phyloP scores from a whole-genome alignment of 2,888 invertebrate genomes.

The Eilema griseolum region DNA sequence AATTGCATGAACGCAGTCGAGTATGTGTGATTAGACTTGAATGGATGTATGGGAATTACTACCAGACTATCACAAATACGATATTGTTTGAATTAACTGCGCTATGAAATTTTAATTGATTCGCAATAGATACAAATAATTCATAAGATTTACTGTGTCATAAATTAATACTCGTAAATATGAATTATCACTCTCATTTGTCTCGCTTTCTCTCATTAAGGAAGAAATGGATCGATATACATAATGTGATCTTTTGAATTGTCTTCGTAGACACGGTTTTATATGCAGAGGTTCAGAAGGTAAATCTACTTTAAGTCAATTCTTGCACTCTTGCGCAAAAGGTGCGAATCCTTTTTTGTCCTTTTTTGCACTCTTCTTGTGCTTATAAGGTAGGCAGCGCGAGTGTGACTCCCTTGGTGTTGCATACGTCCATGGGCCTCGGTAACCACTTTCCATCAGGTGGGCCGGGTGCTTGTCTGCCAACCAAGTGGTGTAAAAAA shows the following conservation, averaged over 20 bases:
- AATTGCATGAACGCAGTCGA: neutral
- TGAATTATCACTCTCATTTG: neutral
- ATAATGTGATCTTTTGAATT: neutral
- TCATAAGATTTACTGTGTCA: neutral
- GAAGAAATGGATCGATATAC: neutral
- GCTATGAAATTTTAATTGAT: constrained; percentile 26
- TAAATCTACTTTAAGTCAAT: too few species aligned
- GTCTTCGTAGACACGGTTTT: neutral
- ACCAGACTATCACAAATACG: constrained; percentile 42
- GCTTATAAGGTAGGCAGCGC: too few species aligned
- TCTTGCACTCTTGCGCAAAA: too few species aligned
- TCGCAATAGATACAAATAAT: neutral
- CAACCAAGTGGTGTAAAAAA: too few species aligned
- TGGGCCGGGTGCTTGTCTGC: too few species aligned
- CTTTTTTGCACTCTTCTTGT: too few species aligned
- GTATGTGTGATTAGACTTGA: neutral
- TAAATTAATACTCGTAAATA: neutral
- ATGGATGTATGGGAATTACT: constrained; percentile 13
- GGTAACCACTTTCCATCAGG: too few species aligned
- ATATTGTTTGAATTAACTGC: constrained; percentile 40
- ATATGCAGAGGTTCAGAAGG: too few species aligned
- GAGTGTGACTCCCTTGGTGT: too few species aligned
- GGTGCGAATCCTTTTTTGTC: too few species aligned
- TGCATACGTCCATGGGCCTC: too few species aligned
- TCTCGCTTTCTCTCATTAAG: neutral